Conservation (phyloP, 2,797 vertebrate species). For the Pogoniulus pusillus region DNA sequence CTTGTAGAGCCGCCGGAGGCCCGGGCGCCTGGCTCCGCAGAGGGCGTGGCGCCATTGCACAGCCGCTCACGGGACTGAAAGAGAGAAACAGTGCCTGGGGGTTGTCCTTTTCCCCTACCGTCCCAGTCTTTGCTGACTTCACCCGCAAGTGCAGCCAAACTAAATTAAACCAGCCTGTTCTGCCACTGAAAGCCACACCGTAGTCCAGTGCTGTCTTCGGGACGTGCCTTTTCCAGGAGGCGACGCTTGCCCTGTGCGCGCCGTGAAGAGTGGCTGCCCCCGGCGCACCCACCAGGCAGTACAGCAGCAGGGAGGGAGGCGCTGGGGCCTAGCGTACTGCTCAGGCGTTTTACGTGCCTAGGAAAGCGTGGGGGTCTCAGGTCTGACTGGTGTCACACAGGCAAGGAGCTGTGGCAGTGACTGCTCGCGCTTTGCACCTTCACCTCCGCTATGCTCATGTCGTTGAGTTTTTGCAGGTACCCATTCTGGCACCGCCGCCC, state of each 20-base stretch:
- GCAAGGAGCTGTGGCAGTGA: accelerated
- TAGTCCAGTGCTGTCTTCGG: accelerated
- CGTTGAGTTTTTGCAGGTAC: accelerated
- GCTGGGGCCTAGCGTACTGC: background rate
- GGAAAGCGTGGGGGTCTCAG: accelerated
- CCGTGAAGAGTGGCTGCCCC: background rate
- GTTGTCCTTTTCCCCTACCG: background rate
- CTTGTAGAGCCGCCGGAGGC: too few relatives aligned
- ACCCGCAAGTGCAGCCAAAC: too few relatives aligned
- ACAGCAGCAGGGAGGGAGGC: accelerated
- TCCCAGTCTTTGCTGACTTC: too few relatives aligned
- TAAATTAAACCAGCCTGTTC: too few relatives aligned
- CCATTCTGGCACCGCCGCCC: accelerated
- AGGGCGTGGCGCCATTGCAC: too few relatives aligned
- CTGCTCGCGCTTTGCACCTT: accelerated
- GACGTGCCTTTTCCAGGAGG: too few relatives aligned
- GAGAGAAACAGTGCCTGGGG: background rate
- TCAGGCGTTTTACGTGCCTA: accelerated
- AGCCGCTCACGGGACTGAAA: too few relatives aligned
- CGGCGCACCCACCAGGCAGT: accelerated
- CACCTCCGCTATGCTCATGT: accelerated
- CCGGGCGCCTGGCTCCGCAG: too few relatives aligned
- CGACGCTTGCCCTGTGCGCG: accelerated
- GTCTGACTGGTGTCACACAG: accelerated
- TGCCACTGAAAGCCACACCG: accelerated